Evolutionary conservation across 2,888 invertebrate genomes (phyloP), one percentile per base, ranked within the genome.

Genomic region (Entomobrya proxima): DNA sequence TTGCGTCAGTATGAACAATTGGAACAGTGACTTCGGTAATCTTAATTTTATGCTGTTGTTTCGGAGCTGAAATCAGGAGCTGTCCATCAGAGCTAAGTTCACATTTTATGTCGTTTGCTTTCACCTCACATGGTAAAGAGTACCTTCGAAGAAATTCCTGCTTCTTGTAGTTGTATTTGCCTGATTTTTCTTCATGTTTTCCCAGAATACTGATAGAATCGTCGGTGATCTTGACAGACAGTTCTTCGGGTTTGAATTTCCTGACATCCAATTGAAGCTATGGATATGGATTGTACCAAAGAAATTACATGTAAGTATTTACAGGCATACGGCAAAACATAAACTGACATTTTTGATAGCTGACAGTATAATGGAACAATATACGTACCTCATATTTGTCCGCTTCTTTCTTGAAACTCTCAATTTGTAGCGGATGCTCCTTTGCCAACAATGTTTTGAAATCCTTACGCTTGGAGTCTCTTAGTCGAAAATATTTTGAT

Each of bases 341-440:
- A n/a, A n/a, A n/a, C n/a, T n/a, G n/a, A n/a, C n/a, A n/a, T n/a
- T n/a, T n/a, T n/a, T n/a, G n/a, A n/a, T n/a, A n/a, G n/a, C n/a
- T n/a, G n/a, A n/a, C n/a, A n/a, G n/a, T n/a, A n/a, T n/a, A n/a
- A n/a, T n/a, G n/a, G n/a, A n/a, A n/a, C 21, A 21, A 37, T 24
- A 30, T 18, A 13, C 52, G 74, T 69, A 86, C 86, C 79, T 79
- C 83, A 55, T 86, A 86, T 79, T 79, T 78, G 47, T 86, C 86
- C 5, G 55, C 78, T 32, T 83, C 69, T 21, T 21, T 35, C 35
- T 50, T 47, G 21, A 86, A 86, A 13, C 37, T 83, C n/a, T 86
- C 86, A n/a, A 86, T 75, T 7, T 75, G 27, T 4, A 86, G 52
- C 0, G 86, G 86, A 67, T 83, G 61, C 18, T 86, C 83, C 40